These are phyloP conservation scores for Enteromius treurensis DNA, from an alignment of 2,797 vertebrate genomes.

Conservation along the genomic window DNA sequence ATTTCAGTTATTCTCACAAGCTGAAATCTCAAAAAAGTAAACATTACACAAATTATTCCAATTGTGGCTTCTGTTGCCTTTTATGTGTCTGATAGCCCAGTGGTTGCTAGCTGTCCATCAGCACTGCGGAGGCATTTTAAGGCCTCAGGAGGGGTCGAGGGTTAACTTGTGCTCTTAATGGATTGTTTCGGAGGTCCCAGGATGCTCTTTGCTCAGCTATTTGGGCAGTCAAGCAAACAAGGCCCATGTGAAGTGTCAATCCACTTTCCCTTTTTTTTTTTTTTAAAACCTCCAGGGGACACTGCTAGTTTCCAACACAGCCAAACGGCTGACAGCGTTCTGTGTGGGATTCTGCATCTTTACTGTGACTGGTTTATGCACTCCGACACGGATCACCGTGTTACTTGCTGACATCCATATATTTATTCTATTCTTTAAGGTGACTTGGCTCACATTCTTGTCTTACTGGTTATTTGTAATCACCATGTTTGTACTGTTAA, in stretches of 20 bases:
- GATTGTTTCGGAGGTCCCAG: conserved; percentile 45
- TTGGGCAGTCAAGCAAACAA: conserved; percentile 47
- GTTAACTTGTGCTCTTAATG: conserved; percentile 54
- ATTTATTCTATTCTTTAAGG: not conserved
- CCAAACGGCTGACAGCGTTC: conserved; percentile 19
- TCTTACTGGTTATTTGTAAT: not conserved
- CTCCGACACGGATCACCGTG: not conserved
- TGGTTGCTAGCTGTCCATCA: conserved; percentile 18
- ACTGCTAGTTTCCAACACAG: conserved; percentile 22
- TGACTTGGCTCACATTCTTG: not conserved
- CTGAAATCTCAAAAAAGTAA: not conserved
- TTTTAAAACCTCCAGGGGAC: conserved; percentile 25
- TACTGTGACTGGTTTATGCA: conserved; percentile 31
- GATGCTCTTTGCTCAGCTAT: conserved; percentile 47
- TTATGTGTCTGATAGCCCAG: not conserved
- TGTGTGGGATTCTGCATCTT: conserved; percentile 46
- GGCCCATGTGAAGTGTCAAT: conserved; percentile 54
- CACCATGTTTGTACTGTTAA: not conserved
- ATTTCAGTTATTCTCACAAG: not conserved
- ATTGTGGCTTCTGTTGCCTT: not conserved
- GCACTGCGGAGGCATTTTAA: conserved; percentile 1
- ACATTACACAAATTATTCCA: not conserved
- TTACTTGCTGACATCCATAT: conserved; percentile 5
- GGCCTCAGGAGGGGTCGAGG: conserved; percentile 37
- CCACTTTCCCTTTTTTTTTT: conserved; percentile 20